Evolutionary conservation across 1,140 invertebrate genomes (phyloP), one percentile per base, ranked within the genome.

Genomic region (Drosophila takahashii): DNA sequence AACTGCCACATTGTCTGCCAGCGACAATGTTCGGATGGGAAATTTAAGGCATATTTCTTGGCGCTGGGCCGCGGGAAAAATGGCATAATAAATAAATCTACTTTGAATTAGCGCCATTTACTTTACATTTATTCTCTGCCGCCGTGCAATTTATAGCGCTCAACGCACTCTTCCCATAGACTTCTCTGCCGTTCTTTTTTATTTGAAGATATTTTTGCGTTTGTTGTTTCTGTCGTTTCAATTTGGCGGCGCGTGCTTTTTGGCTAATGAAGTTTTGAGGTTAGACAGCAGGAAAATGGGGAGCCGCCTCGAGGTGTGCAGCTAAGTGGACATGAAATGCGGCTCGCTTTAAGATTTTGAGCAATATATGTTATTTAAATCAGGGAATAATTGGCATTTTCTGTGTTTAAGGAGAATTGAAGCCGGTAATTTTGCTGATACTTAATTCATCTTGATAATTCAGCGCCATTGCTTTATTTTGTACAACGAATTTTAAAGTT

Each of bases 41-140:
- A 84, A 86, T 77, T 85, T 89, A 72, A 89, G 75, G 84, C 83
- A 87, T 89, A 83, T 83, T 87, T 87, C 71, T 87, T 79, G 84
- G 83, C 84, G 52, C 79, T 58, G 67, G 79, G 83, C 76, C 84
- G 72, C 79, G 66, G 75, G 72, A 70, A 84, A 84, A 84, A 89
- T 84, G 72, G 79, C 79, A 89, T 84, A 79, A 87, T 87, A 87
- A 89, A 87, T 87, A 87, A 87, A 87, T 87, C 83, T 87, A 84
- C 83, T 87, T 87, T 87, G 84, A 87, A 87, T 87, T 87, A 87
- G 83, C 83, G 79, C 84, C 84, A 89, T 87, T 87, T 89, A 87
- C 84, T 86, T 86, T 87, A 83, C 83, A 86, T 87, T 86, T 87
- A 86, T 86, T 89, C 69, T 83, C 64, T 66, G 84, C 83, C 71